phyloP scores from a whole-genome alignment of 2,113 vertebrate genomes.

The Cyphomyrus plagiostoma region DNA sequence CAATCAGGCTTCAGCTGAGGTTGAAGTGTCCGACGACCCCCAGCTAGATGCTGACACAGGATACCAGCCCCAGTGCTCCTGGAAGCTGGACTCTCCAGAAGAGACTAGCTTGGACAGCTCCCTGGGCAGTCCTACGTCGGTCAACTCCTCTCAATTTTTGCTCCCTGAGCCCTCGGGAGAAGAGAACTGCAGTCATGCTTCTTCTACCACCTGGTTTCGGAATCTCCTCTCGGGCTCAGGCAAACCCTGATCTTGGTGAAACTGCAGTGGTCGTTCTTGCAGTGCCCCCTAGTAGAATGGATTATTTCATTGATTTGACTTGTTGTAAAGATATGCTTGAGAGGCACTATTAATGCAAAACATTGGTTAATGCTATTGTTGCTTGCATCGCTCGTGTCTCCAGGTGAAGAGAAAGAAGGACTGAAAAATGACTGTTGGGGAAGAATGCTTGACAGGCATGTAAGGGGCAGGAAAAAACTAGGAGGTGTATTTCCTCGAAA shows the following conservation, averaged over 20 bases:
- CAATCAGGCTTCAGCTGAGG: conserved; percentile 24
- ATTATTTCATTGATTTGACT: neutral
- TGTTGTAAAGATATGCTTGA: neutral
- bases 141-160: conserved; percentile 89
- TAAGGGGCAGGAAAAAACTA: neutral
- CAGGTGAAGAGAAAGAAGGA: neutral
- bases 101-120: conserved; percentile 65
- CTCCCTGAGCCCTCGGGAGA: conserved; percentile 67
- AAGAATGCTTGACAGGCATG: neutral
- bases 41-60: conserved; percentile 53
- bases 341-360: neutral
- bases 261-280: neutral
- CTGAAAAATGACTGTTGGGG: neutral
- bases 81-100: conserved; percentile 69
- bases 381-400: neutral
- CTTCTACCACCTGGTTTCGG: conserved; percentile 61
- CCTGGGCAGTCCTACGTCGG: conserved; percentile 85
- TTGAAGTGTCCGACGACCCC: conserved; percentile 41
- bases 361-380: neutral
- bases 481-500: neutral
- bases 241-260: conserved; percentile 50
- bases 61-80: conserved; percentile 84
- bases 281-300: neutral
- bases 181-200: conserved; percentile 62
- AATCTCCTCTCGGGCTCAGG: conserved; percentile 57